phyloP scores from a whole-genome alignment of 1,140 invertebrate species.

The Drosophila subpulchrella region DNA sequence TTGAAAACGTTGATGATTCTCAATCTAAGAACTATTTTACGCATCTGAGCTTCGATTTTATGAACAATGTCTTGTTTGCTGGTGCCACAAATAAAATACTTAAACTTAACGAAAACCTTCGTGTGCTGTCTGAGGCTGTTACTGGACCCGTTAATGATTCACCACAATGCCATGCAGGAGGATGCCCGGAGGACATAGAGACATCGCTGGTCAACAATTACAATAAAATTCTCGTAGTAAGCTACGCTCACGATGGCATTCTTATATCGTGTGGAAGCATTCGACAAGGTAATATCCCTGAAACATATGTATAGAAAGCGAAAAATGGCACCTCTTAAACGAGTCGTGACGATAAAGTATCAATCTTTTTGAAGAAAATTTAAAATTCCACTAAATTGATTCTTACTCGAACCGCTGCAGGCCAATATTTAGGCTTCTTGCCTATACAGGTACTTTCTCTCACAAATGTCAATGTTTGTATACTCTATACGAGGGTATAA shows the following conservation, averaged over 20 bases:
- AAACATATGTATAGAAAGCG: neutral
- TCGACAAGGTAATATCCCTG: slow-evolving; percentile 87
- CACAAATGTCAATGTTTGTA: neutral
- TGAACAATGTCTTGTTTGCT: slow-evolving; percentile 89
- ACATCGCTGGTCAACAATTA: slow-evolving; percentile 92
- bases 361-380: too few species aligned
- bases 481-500: neutral
- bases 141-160: slow-evolving; percentile 93
- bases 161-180: slow-evolving; percentile 93
- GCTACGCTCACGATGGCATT: slow-evolving; percentile 89
- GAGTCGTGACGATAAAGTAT: neutral
- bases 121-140: slow-evolving; percentile 88
- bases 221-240: slow-evolving; percentile 96
- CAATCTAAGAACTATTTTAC: slow-evolving; percentile 84
- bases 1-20: slow-evolving; percentile 4
- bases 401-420: too few species aligned
- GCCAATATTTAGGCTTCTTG: too few species aligned
- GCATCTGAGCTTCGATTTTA: slow-evolving; percentile 86
- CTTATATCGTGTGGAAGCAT: slow-evolving; percentile 96
- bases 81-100: slow-evolving; percentile 94
- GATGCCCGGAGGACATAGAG: slow-evolving; percentile 89
- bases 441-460: too few species aligned
- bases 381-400: too few species aligned
- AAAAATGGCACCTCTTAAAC: neutral
- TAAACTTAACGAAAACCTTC: slow-evolving; percentile 91